phyloP scores from a whole-genome alignment of 2,113 vertebrate species.

The Tylochromis polylepis region DNA sequence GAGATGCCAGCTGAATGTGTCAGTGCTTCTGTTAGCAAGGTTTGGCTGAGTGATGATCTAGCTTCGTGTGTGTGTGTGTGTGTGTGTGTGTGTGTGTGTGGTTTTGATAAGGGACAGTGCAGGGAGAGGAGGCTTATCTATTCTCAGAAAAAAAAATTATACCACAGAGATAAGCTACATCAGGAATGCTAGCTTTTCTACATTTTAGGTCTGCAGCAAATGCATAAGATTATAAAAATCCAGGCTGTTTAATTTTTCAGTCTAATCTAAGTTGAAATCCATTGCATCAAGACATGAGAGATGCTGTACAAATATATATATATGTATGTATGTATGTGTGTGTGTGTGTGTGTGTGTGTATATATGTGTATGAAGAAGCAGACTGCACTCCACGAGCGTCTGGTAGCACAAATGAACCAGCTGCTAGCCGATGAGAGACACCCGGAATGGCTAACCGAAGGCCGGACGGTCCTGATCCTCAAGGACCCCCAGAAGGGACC shows the following conservation, averaged over 20 bases:
- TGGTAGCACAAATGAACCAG: too few relatives aligned
- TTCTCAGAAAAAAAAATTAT: slow-evolving; percentile 12
- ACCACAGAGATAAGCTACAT: slow-evolving; percentile 25
- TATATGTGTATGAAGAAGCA: too few relatives aligned
- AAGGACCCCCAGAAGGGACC: too few relatives aligned
- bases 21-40: not conserved
- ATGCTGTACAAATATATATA: not conserved
- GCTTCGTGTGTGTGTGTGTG: not conserved
- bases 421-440: too few relatives aligned
- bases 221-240: not conserved
- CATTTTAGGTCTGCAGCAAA: not conserved
- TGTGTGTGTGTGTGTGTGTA: too few relatives aligned
- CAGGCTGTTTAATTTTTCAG: not conserved
- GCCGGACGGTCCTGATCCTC: too few relatives aligned
- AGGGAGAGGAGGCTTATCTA: slow-evolving; percentile 22
- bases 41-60: slow-evolving; percentile 18
- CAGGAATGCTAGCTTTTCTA: not conserved
- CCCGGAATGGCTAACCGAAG: too few relatives aligned
- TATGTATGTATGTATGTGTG: too few relatives aligned
- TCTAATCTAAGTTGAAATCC: not conserved
- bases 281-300: not conserved
- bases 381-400: too few relatives aligned
- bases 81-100: not conserved
- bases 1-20: not conserved
- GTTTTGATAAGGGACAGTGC: slow-evolving; percentile 29